Percentiles rank a stretch among this genome's conserved stretches.
Evolutionary conservation across 2,113 vertebrate species (phyloP).

Genomic region (Pica pica): DNA sequence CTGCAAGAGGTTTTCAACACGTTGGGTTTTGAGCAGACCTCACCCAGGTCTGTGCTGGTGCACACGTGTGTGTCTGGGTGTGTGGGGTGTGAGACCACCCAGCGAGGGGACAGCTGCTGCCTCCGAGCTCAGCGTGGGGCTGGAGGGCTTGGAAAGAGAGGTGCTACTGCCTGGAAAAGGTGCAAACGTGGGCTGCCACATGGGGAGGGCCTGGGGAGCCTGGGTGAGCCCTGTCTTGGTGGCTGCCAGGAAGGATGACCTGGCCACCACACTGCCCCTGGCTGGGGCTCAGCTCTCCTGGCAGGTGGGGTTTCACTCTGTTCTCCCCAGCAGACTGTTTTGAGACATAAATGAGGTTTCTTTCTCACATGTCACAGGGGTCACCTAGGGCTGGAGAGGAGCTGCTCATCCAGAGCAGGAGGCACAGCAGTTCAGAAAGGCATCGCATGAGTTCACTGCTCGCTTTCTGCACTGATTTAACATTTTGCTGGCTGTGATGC

Average conservation of each 20-base stretch:
- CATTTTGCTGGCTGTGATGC: background rate
- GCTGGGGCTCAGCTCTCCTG: background rate
- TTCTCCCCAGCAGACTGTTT: background rate
- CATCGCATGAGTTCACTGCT: rapidly evolving
- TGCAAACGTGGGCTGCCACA: background rate
- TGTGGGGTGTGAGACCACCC: background rate
- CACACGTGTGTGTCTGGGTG: background rate
- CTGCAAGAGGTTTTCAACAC: background rate
- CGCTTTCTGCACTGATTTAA: background rate
- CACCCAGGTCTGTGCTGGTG: background rate
- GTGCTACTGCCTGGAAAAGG: background rate
- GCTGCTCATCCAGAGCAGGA: background rate
- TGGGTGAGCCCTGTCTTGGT: background rate
- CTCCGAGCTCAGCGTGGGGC: background rate
- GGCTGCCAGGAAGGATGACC: background rate
- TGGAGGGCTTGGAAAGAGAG: background rate
- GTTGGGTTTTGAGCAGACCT: background rate
- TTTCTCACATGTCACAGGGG: background rate
- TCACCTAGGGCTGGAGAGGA: background rate
- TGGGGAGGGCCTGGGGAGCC: background rate
- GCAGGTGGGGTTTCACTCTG: background rate
- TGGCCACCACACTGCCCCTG: background rate
- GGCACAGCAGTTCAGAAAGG: no score
- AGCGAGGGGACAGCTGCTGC: background rate
- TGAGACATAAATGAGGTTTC: background rate